phyloP scores from a whole-genome alignment of 2,888 invertebrate genomes.

The Sericinus montela region DNA sequence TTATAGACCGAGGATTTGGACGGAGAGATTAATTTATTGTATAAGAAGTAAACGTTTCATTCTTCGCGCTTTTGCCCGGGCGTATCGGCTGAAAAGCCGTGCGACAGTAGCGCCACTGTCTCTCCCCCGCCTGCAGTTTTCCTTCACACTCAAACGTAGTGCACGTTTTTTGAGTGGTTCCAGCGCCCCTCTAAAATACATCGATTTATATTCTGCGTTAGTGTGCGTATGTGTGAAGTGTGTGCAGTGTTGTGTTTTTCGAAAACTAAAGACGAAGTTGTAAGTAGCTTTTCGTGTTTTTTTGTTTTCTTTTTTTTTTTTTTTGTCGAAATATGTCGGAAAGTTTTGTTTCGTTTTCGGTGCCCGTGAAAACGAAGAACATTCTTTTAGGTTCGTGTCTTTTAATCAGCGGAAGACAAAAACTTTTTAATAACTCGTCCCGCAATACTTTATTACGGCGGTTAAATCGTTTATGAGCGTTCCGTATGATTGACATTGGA shows the following conservation, averaged over 20 bases:
- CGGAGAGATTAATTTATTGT: slow-evolving; percentile 2
- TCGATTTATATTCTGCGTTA: slow-evolving; percentile 18
- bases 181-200: slow-evolving; percentile 4
- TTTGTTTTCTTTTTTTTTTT: no score
- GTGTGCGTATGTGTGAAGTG: slow-evolving; percentile 17
- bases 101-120: slow-evolving; percentile 10
- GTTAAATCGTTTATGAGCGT: slow-evolving; percentile 6
- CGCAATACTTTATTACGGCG: slow-evolving; percentile 16
- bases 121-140: slow-evolving; percentile 10
- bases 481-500: slow-evolving; percentile 7
- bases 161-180: neutral
- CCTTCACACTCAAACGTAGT: slow-evolving; percentile 1
- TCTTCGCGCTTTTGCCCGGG: slow-evolving; percentile 6
- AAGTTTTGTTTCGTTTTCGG: neutral
- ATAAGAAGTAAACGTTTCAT: neutral
- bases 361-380: slow-evolving; percentile 12
- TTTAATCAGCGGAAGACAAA: slow-evolving; percentile 19
- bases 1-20: slow-evolving; percentile 3
- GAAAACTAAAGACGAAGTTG: neutral
- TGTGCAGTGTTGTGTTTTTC: slow-evolving; percentile 10
- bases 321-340: neutral
- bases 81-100: slow-evolving; percentile 9
- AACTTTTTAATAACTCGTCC: slow-evolving; percentile 22
- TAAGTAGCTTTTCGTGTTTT: no score
- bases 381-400: slow-evolving; percentile 16